A percentile compares a stretch with the other conserved stretches of the same genome.
These are phyloP conservation scores for Calliopsis andreniformis DNA, from an alignment of 1,140 invertebrate species.

Conservation along the genomic window DNA sequence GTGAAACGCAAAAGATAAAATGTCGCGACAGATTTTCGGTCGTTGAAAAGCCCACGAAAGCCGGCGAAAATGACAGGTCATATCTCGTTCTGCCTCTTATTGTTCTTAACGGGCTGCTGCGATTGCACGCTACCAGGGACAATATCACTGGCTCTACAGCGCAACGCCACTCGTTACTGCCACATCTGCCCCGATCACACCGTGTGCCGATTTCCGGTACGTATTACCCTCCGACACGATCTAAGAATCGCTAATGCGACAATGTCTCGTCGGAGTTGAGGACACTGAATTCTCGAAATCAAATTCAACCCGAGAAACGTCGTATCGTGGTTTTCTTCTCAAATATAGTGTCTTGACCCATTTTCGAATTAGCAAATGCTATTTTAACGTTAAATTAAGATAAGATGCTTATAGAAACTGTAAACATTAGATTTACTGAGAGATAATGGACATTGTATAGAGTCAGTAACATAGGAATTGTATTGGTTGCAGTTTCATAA, in stretches of 20 bases:
- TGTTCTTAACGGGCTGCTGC: conserved; percentile 34
- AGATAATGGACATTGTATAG: too few relatives aligned
- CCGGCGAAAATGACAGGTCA: conserved; percentile 26
- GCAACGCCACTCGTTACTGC: conserved; percentile 61
- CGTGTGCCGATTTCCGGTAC: conserved; percentile 69
- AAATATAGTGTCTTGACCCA: too few relatives aligned
- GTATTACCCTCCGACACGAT: conserved; percentile 30
- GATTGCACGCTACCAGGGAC: conserved; percentile 23
- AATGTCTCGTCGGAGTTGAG: background rate
- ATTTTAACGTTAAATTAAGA: too few relatives aligned
- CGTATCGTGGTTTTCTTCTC: too few relatives aligned
- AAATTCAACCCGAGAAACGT: too few relatives aligned
- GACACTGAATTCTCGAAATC: too few relatives aligned
- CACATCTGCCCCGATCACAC: conserved; percentile 64
- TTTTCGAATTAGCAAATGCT: too few relatives aligned
- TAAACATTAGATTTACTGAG: too few relatives aligned
- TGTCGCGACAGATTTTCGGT: conserved; percentile 41
- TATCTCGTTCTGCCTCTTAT: conserved; percentile 51
- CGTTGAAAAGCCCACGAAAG: conserved; percentile 24
- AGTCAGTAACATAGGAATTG: too few relatives aligned
- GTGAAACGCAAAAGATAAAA: conserved; percentile 54
- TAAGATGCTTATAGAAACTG: too few relatives aligned
- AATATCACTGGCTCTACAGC: background rate
- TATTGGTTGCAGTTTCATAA: too few relatives aligned
- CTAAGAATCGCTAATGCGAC: background rate